Conservation (phyloP, 1,140 invertebrate genomes). For the Cataglyphis hispanica region DNA sequence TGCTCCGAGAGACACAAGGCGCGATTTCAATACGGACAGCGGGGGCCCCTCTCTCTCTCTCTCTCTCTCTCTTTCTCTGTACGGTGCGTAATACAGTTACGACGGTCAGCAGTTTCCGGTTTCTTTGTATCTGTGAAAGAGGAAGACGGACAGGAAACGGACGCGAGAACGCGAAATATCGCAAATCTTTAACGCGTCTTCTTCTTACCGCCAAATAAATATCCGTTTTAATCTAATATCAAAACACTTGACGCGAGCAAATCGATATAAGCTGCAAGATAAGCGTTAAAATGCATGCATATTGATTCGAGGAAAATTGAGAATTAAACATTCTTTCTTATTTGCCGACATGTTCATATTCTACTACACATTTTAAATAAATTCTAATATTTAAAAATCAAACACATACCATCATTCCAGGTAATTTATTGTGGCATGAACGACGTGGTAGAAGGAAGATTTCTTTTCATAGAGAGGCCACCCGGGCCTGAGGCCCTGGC, state of each 20-base stretch:
- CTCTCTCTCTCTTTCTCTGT: neutral
- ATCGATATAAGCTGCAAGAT: too few relatives aligned
- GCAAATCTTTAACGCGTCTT: neutral
- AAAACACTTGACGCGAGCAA: neutral
- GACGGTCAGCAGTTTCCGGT: conserved; percentile 71
- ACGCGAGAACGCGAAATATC: conserved; percentile 1
- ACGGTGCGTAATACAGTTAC: conserved; percentile 70
- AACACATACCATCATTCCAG: conserved; percentile 85
- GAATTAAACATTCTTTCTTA: too few relatives aligned
- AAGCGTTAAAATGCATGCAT: too few relatives aligned
- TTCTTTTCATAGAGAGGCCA: conserved; percentile 78
- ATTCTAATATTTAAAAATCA: too few relatives aligned
- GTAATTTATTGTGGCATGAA: conserved; percentile 74
- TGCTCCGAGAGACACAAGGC: conserved; percentile 67
- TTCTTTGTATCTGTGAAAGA: conserved; percentile 54
- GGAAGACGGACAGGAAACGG: conserved; percentile 37
- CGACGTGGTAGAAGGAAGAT: conserved; percentile 69
- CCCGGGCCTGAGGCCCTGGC: conserved; percentile 78
- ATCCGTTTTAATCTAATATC: neutral
- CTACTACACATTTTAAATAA: neutral
- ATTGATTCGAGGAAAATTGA: too few relatives aligned
- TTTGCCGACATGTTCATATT: too few relatives aligned
- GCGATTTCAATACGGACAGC: conserved; percentile 71
- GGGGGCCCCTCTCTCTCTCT: neutral
- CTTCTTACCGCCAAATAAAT: neutral